Evolutionary conservation across 2,797 vertebrate genomes (phyloP).

Genomic region (Bradypodion pumilum): DNA sequence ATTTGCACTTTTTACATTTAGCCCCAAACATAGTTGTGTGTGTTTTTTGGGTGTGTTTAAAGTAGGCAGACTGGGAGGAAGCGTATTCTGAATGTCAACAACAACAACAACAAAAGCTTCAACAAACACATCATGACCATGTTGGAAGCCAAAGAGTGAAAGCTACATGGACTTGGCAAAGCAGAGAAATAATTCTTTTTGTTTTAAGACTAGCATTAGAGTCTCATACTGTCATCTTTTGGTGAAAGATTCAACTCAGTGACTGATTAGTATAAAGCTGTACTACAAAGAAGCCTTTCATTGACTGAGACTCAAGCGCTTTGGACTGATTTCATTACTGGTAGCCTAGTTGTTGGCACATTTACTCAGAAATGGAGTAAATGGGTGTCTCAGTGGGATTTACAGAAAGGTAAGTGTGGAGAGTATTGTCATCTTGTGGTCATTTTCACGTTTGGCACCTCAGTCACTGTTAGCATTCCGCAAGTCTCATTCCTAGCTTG

Average conservation of each 20-base stretch:
- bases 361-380: neutral
- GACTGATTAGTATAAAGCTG: neutral
- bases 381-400: neutral
- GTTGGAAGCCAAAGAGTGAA: slow-evolving; percentile 40
- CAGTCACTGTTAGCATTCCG: neutral
- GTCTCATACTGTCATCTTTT: neutral
- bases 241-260: slow-evolving; percentile 10
- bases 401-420: neutral
- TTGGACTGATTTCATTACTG: neutral
- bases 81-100: slow-evolving; percentile 28
- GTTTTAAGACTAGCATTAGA: neutral
- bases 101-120: too few species aligned
- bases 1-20: slow-evolving; percentile 70
- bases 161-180: slow-evolving; percentile 38
- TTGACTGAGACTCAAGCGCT: neutral
- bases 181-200: slow-evolving; percentile 33
- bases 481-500: neutral
- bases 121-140: slow-evolving; percentile 3
- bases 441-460: neutral
- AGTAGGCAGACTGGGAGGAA: slow-evolving; percentile 4
- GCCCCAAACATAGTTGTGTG: slow-evolving; percentile 39
- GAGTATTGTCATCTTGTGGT: neutral
- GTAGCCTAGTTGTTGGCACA: neutral
- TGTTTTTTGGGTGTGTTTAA: slow-evolving; percentile 27
- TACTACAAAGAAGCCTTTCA: slow-evolving; percentile 11